Conservation (phyloP, 2,797 vertebrate genomes). For the Sciurus carolinensis region DNA sequence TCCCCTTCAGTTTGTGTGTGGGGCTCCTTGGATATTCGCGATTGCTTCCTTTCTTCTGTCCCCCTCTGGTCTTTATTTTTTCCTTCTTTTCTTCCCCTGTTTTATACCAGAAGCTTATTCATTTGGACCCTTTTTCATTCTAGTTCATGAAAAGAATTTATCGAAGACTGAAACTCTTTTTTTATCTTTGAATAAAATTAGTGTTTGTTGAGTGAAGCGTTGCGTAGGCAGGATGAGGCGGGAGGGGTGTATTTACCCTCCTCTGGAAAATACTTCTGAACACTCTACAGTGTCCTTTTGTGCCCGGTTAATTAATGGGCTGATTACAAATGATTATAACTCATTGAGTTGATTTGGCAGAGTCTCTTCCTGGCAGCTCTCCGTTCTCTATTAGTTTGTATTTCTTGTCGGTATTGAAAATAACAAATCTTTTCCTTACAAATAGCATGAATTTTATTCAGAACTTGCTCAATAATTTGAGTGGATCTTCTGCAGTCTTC, state of each 20-base stretch:
- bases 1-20: neutral
- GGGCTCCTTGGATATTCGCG: neutral
- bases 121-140: conserved; percentile 23
- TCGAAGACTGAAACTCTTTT: neutral
- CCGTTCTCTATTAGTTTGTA: neutral
- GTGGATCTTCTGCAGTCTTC: neutral
- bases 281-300: conserved; percentile 43
- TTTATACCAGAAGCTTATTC: conserved; percentile 27
- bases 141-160: conserved; percentile 51
- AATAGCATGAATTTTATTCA: neutral
- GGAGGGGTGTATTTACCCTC: neutral
- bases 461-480: neutral
- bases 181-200: conserved; percentile 2
- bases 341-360: conserved; percentile 68
- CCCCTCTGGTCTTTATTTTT: neutral
- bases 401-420: neutral
- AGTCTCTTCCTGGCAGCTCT: conserved; percentile 41
- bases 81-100: neutral
- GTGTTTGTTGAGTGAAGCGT: neutral
- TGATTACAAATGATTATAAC: conserved; percentile 76
- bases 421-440: neutral
- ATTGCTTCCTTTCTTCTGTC: neutral
- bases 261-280: conserved; percentile 59
- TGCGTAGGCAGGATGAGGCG: neutral
- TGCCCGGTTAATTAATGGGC: conserved; percentile 76